Base-by-base conservation (phyloP, 2,888 invertebrate species). In the Crocallis elinguaria region DNA sequence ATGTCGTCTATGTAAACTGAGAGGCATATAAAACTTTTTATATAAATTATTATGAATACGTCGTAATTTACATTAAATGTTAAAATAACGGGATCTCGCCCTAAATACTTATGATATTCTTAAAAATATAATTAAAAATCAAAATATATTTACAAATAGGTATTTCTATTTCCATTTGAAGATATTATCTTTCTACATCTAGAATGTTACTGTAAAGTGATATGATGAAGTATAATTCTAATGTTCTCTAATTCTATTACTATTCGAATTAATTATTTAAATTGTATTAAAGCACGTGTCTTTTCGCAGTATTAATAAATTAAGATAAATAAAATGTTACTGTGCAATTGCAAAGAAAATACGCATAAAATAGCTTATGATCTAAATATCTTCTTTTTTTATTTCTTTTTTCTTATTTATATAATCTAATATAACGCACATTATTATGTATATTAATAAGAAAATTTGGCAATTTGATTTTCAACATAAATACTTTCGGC, bases 161-260 rank as follows among this genome's bases (percentile, higher is more conserved):
- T n/a, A 41, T 14, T 27, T 30, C 39, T 12, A 38, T 41, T 35
- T 30, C 25, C 7, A 39, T 11, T 12, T 41, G 25, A 43, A 16
- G 43, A 50, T 38, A 42, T 32, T 17, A 39, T 53, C 53, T 59
- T 27, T 38, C 16, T 16, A 38, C 14, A 6, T 14, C 14, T 25
- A 27, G 14, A 38, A 27, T 27, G 14, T 14, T 5, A 38, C 23
- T 21, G n/a, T n/a, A n/a, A n/a, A n/a, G n/a, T n/a, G n/a, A n/a
- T n/a, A 19, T 19, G 19, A 19, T 4, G 19, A 19, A 37, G 19
- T 11, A 36, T 36, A 30, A 8, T 36, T 11, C 17, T 35, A 35
- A 5, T 30, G 2, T 12, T 36, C 7, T 9, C 14, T n/a, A 17
- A 19, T 6, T 11, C n/a, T 36, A 11, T n/a, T n/a, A n/a, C 19